A percentile compares a stretch with the other conserved stretches of the same genome.
These are phyloP conservation scores for cat (Felis catus) DNA, from an alignment of 2,113 vertebrate genomes.

Conservation along the genomic window DNA sequence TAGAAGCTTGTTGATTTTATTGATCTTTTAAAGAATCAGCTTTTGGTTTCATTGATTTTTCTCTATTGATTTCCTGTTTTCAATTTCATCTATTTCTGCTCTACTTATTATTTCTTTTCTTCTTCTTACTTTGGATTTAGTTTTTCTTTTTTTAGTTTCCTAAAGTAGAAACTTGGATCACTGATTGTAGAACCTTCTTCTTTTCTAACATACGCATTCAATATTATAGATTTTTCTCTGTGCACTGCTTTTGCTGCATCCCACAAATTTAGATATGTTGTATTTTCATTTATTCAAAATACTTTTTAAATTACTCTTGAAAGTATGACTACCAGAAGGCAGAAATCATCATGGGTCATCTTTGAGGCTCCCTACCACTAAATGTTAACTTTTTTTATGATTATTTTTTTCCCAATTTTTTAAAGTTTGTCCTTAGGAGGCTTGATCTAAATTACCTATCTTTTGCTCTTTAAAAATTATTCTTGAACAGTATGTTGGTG, in stretches of 20 bases:
- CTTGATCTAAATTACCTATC: not conserved
- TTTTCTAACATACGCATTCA: not conserved
- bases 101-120: not conserved
- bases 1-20: not conserved
- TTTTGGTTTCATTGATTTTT: not conserved
- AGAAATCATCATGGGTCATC: not conserved
- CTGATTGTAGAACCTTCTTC: not conserved
- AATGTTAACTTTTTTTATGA: not conserved
- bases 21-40: not conserved
- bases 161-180: not conserved
- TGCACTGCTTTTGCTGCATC: not conserved
- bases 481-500: not conserved
- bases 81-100: not conserved
- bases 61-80: not conserved
- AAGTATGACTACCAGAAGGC: not conserved
- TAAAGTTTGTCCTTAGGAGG: not conserved
- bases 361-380: not conserved
- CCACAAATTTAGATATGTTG: not conserved
- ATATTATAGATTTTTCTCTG: not conserved
- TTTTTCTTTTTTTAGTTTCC: not conserved
- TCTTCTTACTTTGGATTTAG: not conserved
- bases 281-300: conserved; percentile 1
- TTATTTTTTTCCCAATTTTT: not conserved
- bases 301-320: not conserved
- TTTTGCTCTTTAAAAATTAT: not conserved